These are phyloP conservation scores for Pheosia gnoma DNA, from an alignment of 2,888 invertebrate species.

Conservation along the genomic window DNA sequence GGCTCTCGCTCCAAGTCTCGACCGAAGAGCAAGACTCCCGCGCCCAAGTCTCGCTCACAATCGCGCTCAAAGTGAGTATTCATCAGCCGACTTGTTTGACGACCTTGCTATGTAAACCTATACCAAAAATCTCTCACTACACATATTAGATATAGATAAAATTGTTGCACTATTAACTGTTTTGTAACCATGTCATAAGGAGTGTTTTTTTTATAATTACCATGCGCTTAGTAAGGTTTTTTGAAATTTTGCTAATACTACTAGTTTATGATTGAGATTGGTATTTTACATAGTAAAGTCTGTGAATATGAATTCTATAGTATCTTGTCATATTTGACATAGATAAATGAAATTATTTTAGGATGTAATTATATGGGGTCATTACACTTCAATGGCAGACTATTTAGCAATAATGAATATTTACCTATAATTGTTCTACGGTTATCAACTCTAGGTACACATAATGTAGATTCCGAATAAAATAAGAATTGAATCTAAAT, in stretches of 20 bases:
- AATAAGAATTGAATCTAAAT: conserved; percentile 13
- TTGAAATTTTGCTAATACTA: no score
- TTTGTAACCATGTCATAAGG: no score
- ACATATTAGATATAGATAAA: no score
- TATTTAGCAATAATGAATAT: conserved; percentile 14
- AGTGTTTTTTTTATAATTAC: no score
- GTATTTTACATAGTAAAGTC: neutral
- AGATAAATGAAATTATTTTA: no score
- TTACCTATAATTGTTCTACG: no score
- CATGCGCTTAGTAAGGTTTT: no score
- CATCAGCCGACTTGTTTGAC: neutral
- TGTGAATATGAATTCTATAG: neutral
- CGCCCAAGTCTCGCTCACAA: conserved; percentile 89
- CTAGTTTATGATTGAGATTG: no score
- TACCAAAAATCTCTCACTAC: conserved; percentile 11
- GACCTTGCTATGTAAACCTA: conserved; percentile 29
- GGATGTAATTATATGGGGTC: neutral
- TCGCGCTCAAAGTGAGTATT: conserved; percentile 89
- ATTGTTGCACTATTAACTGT: no score
- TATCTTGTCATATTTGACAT: no score
- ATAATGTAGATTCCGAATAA: no score
- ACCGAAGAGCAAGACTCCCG: conserved; percentile 90
- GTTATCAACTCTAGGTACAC: no score
- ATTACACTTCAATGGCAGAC: conserved; percentile 16
- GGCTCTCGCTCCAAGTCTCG: conserved; percentile 85